Evolutionary conservation across 2,888 invertebrate species (phyloP).

Genomic region (Phaonia tiefii): DNA sequence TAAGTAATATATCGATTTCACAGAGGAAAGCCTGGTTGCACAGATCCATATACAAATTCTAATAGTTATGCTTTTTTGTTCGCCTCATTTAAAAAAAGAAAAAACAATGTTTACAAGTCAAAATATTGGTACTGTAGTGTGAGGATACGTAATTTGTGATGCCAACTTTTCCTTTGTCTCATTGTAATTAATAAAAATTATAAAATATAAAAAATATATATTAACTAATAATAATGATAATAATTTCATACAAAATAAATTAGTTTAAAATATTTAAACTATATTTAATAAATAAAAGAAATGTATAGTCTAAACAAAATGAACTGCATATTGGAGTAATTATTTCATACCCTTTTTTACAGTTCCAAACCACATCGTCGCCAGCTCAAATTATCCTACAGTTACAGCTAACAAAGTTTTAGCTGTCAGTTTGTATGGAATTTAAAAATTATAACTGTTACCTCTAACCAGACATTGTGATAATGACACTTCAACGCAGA

Average conservation of each 20-base stretch:
- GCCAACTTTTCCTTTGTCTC: conserved; percentile 25
- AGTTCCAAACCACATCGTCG: too few species aligned
- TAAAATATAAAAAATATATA: conserved; percentile 7
- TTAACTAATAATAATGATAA: conserved; percentile 36
- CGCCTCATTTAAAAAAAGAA: conserved; percentile 31
- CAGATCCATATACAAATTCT: not conserved
- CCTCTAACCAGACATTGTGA: too few species aligned
- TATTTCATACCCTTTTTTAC: too few species aligned
- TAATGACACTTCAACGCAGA: too few species aligned
- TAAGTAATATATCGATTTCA: conserved; percentile 5
- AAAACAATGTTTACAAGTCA: not conserved
- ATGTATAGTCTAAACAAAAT: conserved; percentile 42
- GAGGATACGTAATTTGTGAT: conserved; percentile 17
- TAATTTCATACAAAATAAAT: conserved; percentile 52
- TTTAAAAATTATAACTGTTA: too few species aligned
- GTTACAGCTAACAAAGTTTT: too few species aligned
- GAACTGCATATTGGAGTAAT: too few species aligned
- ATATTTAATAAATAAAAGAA: conserved; percentile 57
- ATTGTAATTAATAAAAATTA: conserved; percentile 48
- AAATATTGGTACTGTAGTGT: not conserved
- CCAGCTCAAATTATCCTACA: too few species aligned
- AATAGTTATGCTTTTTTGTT: too few species aligned
- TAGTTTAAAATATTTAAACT: conserved; percentile 65
- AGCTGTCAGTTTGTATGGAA: too few species aligned
- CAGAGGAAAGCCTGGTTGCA: conserved; percentile 13